Evolutionary conservation across 1,140 invertebrate species (phyloP).

Genomic region (Choristoneura fumiferana): DNA sequence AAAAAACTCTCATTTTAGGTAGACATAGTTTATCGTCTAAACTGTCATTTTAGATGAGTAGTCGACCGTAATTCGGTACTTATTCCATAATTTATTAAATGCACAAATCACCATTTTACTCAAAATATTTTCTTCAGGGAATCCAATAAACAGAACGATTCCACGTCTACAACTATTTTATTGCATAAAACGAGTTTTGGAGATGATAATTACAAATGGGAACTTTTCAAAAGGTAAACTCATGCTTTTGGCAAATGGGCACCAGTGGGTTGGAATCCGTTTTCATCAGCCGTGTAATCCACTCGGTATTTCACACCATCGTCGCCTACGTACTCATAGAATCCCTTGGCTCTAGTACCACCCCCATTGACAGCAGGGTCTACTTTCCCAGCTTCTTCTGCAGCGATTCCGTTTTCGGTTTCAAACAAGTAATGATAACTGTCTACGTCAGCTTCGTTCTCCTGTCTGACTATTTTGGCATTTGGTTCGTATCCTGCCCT

Average conservation of each 20-base stretch:
- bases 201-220: slow-evolving; percentile 4
- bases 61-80: too few relatives aligned
- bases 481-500: slow-evolving; percentile 39
- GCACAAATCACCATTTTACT: too few relatives aligned
- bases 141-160: background rate
- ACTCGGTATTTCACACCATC: slow-evolving; percentile 80
- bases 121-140: too few relatives aligned
- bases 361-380: slow-evolving; percentile 78
- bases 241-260: slow-evolving; percentile 63
- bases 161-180: slow-evolving; percentile 14
- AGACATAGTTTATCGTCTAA: too few relatives aligned
- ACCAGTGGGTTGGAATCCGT: slow-evolving; percentile 81
- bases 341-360: slow-evolving; percentile 81
- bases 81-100: too few relatives aligned
- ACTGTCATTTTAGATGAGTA: too few relatives aligned
- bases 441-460: slow-evolving; percentile 49
- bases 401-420: slow-evolving; percentile 69
- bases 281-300: slow-evolving; percentile 82
- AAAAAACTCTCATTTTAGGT: too few relatives aligned
- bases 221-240: slow-evolving; percentile 17
- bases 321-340: slow-evolving; percentile 80
- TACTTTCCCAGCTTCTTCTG: slow-evolving; percentile 71
- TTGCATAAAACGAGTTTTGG: background rate
- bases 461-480: slow-evolving; percentile 56
- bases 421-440: slow-evolving; percentile 58